These are phyloP conservation scores for Achroia grisella DNA, from an alignment of 1,140 invertebrate genomes.

Conservation along the genomic window DNA sequence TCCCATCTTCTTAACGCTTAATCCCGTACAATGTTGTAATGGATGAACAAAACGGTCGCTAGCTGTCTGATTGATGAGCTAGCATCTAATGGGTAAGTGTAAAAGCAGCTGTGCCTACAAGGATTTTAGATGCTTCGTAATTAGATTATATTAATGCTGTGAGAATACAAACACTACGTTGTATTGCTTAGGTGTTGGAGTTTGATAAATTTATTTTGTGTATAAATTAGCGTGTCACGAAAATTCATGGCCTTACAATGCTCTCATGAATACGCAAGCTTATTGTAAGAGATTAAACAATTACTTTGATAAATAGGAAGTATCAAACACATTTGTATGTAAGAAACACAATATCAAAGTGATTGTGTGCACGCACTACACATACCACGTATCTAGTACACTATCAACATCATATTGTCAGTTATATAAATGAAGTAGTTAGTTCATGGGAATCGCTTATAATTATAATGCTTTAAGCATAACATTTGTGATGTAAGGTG, in stretches of 20 bases:
- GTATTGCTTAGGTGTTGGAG: no score
- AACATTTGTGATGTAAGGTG: neutral
- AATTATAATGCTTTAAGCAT: neutral
- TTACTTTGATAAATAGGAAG: constrained; percentile 18
- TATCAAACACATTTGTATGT: neutral
- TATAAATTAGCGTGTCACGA: neutral
- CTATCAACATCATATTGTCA: no score
- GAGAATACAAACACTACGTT: neutral
- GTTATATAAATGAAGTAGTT: neutral
- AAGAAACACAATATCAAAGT: constrained; percentile 3
- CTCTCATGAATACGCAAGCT: constrained; percentile 7
- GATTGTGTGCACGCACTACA: constrained; percentile 10
- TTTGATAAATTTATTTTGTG: neutral
- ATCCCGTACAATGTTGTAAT: constrained; percentile 67
- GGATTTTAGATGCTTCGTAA: constrained; percentile 48
- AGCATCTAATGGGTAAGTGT: constrained; percentile 86
- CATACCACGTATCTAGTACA: no score
- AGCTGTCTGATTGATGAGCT: constrained; percentile 92
- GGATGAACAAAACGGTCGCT: constrained; percentile 68
- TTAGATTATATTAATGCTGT: constrained; percentile 17
- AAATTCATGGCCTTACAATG: neutral
- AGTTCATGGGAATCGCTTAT: neutral
- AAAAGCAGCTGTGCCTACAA: constrained; percentile 26
- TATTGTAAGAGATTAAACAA: constrained; percentile 6
- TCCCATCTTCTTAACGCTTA: constrained; percentile 76